Evolutionary conservation across 2,888 invertebrate species (phyloP).

Genomic region (Malthinus flaveolus): DNA sequence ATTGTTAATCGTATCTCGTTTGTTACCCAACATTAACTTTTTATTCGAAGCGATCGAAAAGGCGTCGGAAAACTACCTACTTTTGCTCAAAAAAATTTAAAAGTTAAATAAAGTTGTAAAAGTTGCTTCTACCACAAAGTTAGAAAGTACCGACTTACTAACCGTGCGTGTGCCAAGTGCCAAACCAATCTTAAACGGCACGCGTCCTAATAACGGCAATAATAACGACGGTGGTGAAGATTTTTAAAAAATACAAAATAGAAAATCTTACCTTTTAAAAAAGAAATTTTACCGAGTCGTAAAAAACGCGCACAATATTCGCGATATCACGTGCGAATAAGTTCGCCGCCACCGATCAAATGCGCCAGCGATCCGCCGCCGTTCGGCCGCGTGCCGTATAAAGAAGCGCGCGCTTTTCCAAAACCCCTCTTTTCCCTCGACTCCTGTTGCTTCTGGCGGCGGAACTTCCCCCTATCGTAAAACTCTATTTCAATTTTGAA

Average conservation of each 20-base stretch:
- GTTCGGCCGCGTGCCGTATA: constrained; percentile 53
- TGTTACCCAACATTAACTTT: no score
- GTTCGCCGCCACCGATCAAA: constrained; percentile 39
- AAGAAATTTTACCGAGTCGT: constrained; percentile 13
- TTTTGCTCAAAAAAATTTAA: no score
- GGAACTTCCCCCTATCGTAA: constrained; percentile 52
- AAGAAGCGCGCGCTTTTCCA: constrained; percentile 57
- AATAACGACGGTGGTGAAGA: no score
- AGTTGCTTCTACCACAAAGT: neutral
- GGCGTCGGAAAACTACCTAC: no score
- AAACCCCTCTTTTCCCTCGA: constrained; percentile 56
- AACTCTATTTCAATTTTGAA: constrained; percentile 31
- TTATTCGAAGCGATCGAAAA: no score
- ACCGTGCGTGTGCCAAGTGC: neutral
- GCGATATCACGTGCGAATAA: constrained; percentile 26
- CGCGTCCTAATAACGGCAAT: constrained; percentile 9
- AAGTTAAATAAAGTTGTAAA: no score
- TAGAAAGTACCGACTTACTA: neutral
- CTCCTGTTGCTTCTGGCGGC: constrained; percentile 55
- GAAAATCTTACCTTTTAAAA: constrained; percentile 23
- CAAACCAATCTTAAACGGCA: neutral
- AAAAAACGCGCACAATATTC: constrained; percentile 21
- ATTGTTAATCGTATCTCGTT: no score
- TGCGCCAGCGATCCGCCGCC: constrained; percentile 50
- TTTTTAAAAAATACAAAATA: constrained; percentile 6